Conservation (phyloP, 1,140 invertebrate genomes). For the Lepidotrigona ventralis region DNA sequence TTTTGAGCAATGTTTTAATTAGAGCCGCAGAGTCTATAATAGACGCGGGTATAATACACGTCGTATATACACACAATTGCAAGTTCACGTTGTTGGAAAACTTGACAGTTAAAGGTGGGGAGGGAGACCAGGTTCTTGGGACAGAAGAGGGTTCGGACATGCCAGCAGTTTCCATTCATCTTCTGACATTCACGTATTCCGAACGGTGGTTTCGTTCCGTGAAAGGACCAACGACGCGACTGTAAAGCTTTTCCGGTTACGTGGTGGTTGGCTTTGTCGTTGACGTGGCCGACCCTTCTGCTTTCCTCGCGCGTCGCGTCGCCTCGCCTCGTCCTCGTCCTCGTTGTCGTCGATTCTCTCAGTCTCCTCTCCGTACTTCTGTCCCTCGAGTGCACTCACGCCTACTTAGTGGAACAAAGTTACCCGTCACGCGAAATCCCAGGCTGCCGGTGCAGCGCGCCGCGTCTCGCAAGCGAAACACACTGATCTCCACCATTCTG, state of each 20-base stretch:
- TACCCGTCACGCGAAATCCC: slow-evolving; percentile 59
- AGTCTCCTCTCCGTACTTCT: slow-evolving; percentile 35
- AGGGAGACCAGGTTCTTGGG: not conserved
- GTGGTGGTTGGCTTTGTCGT: slow-evolving; percentile 44
- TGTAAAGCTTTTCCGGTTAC: slow-evolving; percentile 46
- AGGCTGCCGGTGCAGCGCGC: slow-evolving; percentile 1
- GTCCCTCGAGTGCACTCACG: slow-evolving; percentile 64
- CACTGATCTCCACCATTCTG: not conserved
- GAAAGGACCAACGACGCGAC: slow-evolving; percentile 28
- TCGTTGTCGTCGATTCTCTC: slow-evolving; percentile 28
- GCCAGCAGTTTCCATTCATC: slow-evolving; percentile 2
- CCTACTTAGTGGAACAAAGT: slow-evolving; percentile 64
- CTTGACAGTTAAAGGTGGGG: not conserved
- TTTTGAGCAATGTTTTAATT: too few relatives aligned
- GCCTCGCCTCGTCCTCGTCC: not conserved
- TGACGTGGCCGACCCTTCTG: slow-evolving; percentile 34
- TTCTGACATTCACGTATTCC: not conserved
- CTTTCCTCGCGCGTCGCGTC: not conserved
- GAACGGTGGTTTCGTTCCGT: slow-evolving; percentile 20
- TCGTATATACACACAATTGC: too few relatives aligned
- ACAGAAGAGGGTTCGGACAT: not conserved
- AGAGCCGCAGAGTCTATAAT: too few relatives aligned
- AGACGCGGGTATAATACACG: too few relatives aligned
- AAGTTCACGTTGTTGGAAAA: not conserved
- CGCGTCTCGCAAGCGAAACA: slow-evolving; percentile 28